Conservation (phyloP, 2,888 invertebrate genomes). For the Dryocosmus kuriphilus region DNA sequence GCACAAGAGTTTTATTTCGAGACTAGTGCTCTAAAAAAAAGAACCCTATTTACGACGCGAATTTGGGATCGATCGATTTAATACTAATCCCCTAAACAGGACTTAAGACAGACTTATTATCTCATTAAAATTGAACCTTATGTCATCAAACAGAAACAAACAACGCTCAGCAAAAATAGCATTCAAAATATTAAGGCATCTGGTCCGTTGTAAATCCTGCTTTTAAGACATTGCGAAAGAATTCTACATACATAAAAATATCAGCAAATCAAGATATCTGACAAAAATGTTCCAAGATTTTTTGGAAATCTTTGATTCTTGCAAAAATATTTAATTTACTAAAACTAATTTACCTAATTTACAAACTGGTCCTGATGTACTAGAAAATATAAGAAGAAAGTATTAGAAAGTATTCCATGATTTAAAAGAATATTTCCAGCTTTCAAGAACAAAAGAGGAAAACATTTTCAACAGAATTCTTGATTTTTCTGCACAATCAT, state of each 20-base stretch:
- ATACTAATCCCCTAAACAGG: neutral
- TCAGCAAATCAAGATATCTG: neutral
- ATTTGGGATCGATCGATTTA: neutral
- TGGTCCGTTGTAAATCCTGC: neutral
- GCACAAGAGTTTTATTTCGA: neutral
- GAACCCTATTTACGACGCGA: neutral
- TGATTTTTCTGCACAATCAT: neutral
- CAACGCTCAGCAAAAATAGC: neutral
- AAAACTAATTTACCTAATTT: neutral
- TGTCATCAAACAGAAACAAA: neutral
- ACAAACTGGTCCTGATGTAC: no score
- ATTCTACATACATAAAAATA: neutral
- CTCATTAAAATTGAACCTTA: neutral
- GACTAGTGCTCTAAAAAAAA: neutral
- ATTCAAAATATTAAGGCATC: neutral
- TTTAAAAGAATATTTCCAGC: neutral
- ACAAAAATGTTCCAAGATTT: neutral
- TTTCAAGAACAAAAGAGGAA: neutral
- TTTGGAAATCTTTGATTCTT: neutral
- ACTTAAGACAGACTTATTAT: neutral
- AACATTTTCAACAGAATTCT: neutral
- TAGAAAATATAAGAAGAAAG: no score
- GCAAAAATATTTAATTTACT: neutral
- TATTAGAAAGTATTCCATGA: neutral
- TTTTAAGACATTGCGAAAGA: neutral